These are phyloP conservation scores for Oreocharis arfaki DNA, from an alignment of 2,113 vertebrate species.

Conservation along the genomic window DNA sequence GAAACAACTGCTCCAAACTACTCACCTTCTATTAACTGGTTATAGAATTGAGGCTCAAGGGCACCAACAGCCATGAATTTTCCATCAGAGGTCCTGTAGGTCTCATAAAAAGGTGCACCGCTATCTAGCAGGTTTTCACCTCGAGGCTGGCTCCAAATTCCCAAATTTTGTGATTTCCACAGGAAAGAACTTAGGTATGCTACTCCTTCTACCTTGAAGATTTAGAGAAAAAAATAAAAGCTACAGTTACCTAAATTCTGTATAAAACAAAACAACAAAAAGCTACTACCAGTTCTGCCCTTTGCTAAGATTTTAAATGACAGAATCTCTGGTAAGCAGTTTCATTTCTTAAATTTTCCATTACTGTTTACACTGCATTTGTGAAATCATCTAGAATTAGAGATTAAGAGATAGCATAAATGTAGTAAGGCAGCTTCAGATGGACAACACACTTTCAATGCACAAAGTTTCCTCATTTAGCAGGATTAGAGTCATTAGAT, in stretches of 20 bases:
- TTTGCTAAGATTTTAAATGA: neutral
- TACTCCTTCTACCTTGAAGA: slow-evolving; percentile 86
- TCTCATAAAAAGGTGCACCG: slow-evolving; percentile 89
- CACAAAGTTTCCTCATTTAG: neutral
- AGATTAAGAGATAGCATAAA: neutral
- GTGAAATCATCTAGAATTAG: neutral
- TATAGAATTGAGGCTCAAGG: slow-evolving; percentile 89
- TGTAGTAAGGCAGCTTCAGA: neutral
- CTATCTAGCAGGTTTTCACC: slow-evolving; percentile 90
- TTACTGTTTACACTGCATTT: neutral
- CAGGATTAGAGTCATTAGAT: neutral
- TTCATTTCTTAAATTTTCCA: neutral
- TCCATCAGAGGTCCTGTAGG: slow-evolving; percentile 85
- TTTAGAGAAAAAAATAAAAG: neutral
- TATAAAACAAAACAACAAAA: neutral
- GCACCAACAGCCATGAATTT: slow-evolving; percentile 90
- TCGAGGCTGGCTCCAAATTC: slow-evolving; percentile 77
- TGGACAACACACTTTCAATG: fast-evolving
- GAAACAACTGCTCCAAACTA: neutral
- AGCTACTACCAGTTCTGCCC: neutral
- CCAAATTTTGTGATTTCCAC: slow-evolving; percentile 80
- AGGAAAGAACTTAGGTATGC: slow-evolving; percentile 91
- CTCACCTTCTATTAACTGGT: slow-evolving; percentile 80
- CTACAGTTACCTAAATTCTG: neutral
- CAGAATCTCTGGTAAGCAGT: neutral